Conservation (phyloP, 2,113 vertebrate species). For the Pristiophorus japonicus region DNA sequence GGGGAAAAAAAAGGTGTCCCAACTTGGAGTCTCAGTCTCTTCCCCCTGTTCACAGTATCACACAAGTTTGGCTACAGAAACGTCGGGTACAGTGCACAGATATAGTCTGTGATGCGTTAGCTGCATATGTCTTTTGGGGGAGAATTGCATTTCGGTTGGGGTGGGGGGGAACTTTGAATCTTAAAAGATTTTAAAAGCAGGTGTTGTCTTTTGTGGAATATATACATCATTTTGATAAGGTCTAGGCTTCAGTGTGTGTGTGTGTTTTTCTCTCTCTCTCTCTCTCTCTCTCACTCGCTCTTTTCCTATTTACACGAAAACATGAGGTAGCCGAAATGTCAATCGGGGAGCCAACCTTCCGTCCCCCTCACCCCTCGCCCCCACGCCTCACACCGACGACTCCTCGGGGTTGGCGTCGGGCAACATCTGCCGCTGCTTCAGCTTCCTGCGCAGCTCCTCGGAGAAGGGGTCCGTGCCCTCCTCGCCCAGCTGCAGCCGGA, state of each 20-base stretch:
- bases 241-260: background rate
- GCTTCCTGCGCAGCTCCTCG: constrained; percentile 65
- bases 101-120: background rate
- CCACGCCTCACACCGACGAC: constrained; percentile 84
- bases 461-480: constrained; percentile 67
- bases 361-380: no score
- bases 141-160: background rate
- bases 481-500: constrained; percentile 80
- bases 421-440: constrained; percentile 83
- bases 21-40: no score
- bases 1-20: background rate
- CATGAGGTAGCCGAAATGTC: background rate
- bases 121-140: background rate
- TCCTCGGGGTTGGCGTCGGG: constrained; percentile 94
- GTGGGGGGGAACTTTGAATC: background rate
- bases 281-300: background rate
- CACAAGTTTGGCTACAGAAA: background rate
- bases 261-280: background rate
- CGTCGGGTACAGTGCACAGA: background rate
- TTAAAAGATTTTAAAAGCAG: background rate
- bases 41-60: background rate
- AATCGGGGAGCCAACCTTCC: background rate
- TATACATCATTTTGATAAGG: background rate
- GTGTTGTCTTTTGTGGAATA: background rate
- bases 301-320: constrained; percentile 6